phyloP scores from a whole-genome alignment of 2,113 vertebrate species.

The Sturnira hondurensis region DNA sequence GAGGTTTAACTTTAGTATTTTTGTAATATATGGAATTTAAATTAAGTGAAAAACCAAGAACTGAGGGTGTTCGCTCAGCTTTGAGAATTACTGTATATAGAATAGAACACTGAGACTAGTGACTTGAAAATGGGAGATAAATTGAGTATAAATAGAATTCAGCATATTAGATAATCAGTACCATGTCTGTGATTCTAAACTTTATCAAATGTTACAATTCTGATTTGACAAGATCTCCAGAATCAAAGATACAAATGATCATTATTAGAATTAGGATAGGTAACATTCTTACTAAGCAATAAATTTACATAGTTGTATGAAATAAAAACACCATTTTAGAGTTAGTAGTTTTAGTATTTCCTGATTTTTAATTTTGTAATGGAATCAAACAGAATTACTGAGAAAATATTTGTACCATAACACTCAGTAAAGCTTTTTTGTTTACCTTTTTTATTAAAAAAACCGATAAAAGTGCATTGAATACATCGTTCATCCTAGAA shows the following conservation, averaged over 20 bases:
- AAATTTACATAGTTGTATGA: neutral
- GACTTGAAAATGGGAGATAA: neutral
- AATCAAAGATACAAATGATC: neutral
- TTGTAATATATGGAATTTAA: neutral
- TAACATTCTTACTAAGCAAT: neutral
- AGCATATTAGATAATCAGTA: neutral
- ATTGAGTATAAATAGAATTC: neutral
- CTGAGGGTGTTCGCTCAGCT: neutral
- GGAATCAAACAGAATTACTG: neutral
- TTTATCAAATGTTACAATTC: neutral
- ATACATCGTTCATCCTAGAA: conserved; percentile 56
- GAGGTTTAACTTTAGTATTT: neutral
- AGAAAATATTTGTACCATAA: conserved; percentile 48
- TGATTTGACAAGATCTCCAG: conserved; percentile 10
- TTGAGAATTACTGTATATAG: conserved; percentile 9
- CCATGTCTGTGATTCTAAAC: neutral
- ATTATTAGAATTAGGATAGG: neutral
- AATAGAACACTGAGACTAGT: neutral
- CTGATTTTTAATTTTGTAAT: conserved; percentile 39
- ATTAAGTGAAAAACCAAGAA: conserved; percentile 22
- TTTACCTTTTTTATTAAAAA: conserved; percentile 63
- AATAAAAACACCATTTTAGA: conserved; percentile 18
- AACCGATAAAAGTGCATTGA: conserved; percentile 62
- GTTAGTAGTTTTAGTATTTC: neutral
- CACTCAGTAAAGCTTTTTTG: conserved; percentile 42